These are phyloP conservation scores for Cheilosia urbana DNA, from an alignment of 2,888 invertebrate genomes.

Conservation along the genomic window DNA sequence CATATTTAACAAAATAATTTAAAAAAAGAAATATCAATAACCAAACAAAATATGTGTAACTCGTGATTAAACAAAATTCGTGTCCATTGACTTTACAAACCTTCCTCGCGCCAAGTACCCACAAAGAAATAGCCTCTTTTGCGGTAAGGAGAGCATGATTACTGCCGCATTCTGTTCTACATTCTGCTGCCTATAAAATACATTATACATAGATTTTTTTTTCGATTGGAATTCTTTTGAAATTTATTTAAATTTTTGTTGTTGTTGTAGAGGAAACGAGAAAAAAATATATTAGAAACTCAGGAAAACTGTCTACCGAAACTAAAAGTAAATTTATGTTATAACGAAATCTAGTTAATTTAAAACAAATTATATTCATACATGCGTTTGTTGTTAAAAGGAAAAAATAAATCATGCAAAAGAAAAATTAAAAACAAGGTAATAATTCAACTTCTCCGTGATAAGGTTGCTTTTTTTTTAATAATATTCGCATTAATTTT, in stretches of 20 bases:
- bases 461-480: background rate
- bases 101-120: conserved; percentile 97
- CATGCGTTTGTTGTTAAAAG: conserved; percentile 40
- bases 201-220: conserved; percentile 73
- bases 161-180: conserved; percentile 85
- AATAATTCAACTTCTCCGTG: conserved; percentile 28
- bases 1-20: conserved; percentile 5
- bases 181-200: conserved; percentile 84
- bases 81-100: conserved; percentile 84
- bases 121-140: conserved; percentile 96
- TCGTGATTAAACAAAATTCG: conserved; percentile 28
- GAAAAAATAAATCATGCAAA: conserved; percentile 49
- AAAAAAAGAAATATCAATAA: conserved; percentile 28
- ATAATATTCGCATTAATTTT: conserved; percentile 41
- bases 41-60: conserved; percentile 9
- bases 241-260: conserved; percentile 54
- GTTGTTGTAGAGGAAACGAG: conserved; percentile 44
- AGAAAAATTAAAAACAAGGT: conserved; percentile 31
- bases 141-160: conserved; percentile 94
- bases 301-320: conserved; percentile 51
- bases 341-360: conserved; percentile 33
- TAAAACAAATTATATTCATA: conserved; percentile 5
- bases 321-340: conserved; percentile 55
- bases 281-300: conserved; percentile 29
- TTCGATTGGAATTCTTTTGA: conserved; percentile 50